Conservation (phyloP, 2,797 vertebrate species). For the Cynopterus sphinx region DNA sequence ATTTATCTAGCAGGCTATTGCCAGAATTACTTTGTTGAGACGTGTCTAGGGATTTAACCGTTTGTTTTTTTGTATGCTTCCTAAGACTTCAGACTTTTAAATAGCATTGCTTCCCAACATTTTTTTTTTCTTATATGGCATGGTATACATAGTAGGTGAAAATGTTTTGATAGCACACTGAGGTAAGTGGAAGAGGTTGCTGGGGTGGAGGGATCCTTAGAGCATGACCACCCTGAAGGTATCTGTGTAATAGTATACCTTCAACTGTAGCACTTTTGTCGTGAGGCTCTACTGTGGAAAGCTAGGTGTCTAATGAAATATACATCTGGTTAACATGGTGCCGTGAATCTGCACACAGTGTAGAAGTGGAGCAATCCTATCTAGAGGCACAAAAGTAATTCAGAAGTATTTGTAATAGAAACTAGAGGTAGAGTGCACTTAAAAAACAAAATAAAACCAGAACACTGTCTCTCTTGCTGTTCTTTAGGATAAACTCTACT, state of each 20-base stretch:
- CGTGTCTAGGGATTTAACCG: background rate
- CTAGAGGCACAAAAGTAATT: constrained; percentile 7
- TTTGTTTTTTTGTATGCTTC: constrained; percentile 25
- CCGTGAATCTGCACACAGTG: background rate
- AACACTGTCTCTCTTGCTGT: background rate
- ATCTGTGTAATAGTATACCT: background rate
- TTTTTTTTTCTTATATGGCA: background rate
- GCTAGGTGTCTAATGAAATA: background rate
- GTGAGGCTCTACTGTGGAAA: background rate
- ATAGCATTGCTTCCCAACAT: background rate
- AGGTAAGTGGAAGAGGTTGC: background rate
- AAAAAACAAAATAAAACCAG: background rate
- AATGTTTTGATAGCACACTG: background rate
- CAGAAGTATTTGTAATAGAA: constrained; percentile 42
- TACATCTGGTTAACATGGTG: background rate
- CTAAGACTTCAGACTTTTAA: background rate
- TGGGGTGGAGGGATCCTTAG: background rate
- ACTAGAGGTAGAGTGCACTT: background rate
- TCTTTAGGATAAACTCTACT: background rate
- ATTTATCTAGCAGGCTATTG: background rate
- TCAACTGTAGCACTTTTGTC: background rate
- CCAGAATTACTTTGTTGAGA: background rate
- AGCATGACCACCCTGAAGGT: background rate
- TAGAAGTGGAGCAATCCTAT: background rate
- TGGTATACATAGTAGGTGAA: background rate